These are phyloP conservation scores for Hoplias malabaricus DNA, from an alignment of 2,113 vertebrate genomes.

Conservation along the genomic window DNA sequence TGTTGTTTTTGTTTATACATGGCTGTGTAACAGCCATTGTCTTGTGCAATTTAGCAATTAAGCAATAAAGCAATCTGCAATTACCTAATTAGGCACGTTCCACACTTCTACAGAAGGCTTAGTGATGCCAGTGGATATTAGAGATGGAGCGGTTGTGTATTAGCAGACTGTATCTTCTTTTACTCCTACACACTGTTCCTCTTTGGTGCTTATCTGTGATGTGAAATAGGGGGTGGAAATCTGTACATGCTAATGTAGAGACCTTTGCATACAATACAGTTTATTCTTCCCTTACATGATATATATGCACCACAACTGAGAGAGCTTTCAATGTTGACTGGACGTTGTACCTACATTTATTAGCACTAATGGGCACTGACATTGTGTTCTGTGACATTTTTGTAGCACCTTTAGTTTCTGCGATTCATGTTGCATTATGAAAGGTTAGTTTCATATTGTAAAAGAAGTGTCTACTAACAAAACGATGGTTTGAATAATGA, in stretches of 20 bases:
- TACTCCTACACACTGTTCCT: background rate
- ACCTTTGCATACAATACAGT: background rate
- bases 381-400: background rate
- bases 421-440: background rate
- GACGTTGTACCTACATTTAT: background rate
- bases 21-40: background rate
- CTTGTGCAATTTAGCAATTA: slow-evolving; percentile 35
- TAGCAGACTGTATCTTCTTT: background rate
- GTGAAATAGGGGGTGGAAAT: background rate
- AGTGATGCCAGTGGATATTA: background rate
- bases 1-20: background rate
- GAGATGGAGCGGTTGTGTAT: background rate
- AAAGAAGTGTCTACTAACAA: background rate
- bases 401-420: background rate
- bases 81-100: slow-evolving; percentile 68
- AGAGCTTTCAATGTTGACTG: background rate
- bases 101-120: slow-evolving; percentile 49
- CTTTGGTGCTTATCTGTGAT: background rate
- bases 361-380: slow-evolving; percentile 8
- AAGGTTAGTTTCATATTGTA: background rate
- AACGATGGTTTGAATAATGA: background rate
- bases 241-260: background rate
- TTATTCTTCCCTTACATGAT: background rate
- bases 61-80: slow-evolving; percentile 58
- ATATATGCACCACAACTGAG: background rate